These are phyloP conservation scores for Zaprionus kolodkinae DNA, from an alignment of 1,140 invertebrate genomes.

Conservation along the genomic window DNA sequence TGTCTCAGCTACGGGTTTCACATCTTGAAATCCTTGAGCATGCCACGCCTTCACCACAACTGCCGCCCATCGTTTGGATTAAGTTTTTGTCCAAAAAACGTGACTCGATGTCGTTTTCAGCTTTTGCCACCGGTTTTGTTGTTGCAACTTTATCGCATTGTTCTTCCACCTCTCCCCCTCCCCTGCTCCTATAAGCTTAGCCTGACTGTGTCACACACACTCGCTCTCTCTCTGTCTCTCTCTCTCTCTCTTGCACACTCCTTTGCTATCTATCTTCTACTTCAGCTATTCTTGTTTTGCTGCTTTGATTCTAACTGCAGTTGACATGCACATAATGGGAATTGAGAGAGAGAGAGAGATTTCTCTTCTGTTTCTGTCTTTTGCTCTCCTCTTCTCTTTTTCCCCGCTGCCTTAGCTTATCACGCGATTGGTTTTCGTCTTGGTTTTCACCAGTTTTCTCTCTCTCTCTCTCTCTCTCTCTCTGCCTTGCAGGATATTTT, in stretches of 20 bases:
- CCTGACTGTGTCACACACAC: constrained; percentile 1
- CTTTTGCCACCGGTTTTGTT: constrained; percentile 21
- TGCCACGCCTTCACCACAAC: constrained; percentile 27
- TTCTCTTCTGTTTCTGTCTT: constrained; percentile 59
- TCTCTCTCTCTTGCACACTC: no score
- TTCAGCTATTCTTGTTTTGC: constrained; percentile 48
- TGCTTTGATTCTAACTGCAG: constrained; percentile 80
- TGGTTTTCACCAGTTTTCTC: constrained; percentile 33
- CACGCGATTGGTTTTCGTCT: constrained; percentile 69
- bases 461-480: constrained; percentile 17
- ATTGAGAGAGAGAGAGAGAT: constrained; percentile 64
- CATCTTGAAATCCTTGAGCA: constrained; percentile 36
- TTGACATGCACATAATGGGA: constrained; percentile 82
- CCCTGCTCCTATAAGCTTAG: constrained; percentile 6
- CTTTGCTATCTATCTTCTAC: constrained; percentile 18
- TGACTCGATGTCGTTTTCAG: constrained; percentile 80
- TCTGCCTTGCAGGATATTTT: constrained; percentile 58
- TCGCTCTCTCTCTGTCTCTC: background rate
- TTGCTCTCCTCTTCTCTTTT: background rate
- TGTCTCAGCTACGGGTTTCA: constrained; percentile 80
- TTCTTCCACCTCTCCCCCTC: constrained; percentile 4
- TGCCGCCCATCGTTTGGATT: constrained; percentile 48
- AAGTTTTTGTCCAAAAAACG: constrained; percentile 77
- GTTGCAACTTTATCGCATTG: constrained; percentile 57
- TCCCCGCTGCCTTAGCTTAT: constrained; percentile 45